phyloP scores from a whole-genome alignment of 2,888 invertebrate species.

The Protula sp. region DNA sequence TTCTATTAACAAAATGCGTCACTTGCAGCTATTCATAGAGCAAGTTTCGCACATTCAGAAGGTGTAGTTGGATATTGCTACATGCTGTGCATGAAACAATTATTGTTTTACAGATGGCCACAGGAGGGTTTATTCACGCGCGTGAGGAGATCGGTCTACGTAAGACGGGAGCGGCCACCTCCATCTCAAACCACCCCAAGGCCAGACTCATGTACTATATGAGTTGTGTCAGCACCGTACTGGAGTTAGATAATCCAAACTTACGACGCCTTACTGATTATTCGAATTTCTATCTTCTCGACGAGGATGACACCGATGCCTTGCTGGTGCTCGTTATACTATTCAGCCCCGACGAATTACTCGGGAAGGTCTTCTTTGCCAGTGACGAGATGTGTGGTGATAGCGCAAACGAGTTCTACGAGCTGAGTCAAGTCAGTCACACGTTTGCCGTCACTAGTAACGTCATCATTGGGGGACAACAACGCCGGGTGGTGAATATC shows the following conservation, averaged over 20 bases:
- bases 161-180: not conserved
- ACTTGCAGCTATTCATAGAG: too few relatives aligned
- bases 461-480: not conserved
- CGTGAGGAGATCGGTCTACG: not conserved
- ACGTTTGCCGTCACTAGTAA: not conserved
- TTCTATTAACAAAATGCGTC: too few relatives aligned
- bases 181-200: not conserved
- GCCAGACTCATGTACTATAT: slow-evolving; percentile 2
- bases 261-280: not conserved
- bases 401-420: not conserved
- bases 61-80: too few relatives aligned
- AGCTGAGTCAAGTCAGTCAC: not conserved
- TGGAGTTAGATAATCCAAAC: not conserved
- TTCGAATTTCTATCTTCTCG: not conserved
- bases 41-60: too few relatives aligned
- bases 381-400: not conserved
- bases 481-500: not conserved
- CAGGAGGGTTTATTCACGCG: not conserved
- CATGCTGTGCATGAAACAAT: too few relatives aligned
- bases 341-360: not conserved
- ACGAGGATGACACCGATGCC: not conserved
- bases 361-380: not conserved
- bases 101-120: not conserved
- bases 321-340: not conserved
- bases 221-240: not conserved